Conservation (phyloP, 92 coral and sea anemone genomes). For the Heteractis magnifica region DNA sequence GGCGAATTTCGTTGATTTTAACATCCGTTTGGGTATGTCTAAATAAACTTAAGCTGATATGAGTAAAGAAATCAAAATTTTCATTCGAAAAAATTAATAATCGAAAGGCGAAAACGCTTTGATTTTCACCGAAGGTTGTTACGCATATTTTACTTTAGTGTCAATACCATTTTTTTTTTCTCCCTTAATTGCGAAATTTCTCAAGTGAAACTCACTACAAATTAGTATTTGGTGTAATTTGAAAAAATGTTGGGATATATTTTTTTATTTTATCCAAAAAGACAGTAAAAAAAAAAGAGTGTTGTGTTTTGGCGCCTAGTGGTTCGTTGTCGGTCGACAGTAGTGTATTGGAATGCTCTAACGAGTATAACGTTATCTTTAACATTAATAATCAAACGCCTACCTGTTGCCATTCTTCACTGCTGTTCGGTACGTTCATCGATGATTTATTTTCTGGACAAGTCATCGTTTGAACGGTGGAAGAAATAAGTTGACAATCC, state of each 20-base stretch:
- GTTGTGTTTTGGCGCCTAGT: slow-evolving; percentile 10
- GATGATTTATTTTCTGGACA: slow-evolving; percentile 46
- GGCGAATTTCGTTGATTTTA: neutral
- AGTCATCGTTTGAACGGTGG: slow-evolving; percentile 68
- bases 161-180: neutral
- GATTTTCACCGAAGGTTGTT: neutral
- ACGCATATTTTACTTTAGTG: neutral
- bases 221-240: too few relatives aligned
- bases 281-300: neutral
- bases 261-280: neutral
- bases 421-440: slow-evolving; percentile 19
- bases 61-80: neutral
- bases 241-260: neutral
- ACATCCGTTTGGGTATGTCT: neutral
- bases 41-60: neutral
- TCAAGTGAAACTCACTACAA: neutral
- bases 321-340: neutral
- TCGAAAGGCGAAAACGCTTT: neutral
- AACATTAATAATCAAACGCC: slow-evolving; percentile 19
- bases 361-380: neutral
- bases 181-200: neutral
- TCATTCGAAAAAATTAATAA: neutral
- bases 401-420: slow-evolving; percentile 84
- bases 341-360: slow-evolving; percentile 17
- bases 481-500: slow-evolving; percentile 50